A percentile compares a stretch with the other conserved stretches of the same genome.
Conservation (phyloP, 2,113 vertebrate species). For the Campylorhamphus procurvoides region DNA sequence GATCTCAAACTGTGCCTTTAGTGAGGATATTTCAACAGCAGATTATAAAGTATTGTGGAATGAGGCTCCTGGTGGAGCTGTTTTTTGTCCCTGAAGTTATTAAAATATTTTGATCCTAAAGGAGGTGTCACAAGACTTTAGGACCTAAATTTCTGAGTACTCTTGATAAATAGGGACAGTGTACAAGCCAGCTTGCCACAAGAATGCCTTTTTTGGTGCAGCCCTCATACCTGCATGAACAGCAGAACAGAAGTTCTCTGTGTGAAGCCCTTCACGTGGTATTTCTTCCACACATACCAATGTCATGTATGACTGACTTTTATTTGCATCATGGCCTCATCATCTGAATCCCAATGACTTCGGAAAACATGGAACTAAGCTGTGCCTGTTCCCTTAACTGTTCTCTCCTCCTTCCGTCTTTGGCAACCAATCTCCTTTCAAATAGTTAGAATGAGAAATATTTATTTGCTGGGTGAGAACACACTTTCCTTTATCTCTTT, state of each 20-base stretch:
- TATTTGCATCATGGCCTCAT: neutral
- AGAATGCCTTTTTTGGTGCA: neutral
- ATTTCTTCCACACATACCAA: neutral
- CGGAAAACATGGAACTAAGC: neutral
- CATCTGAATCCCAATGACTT: neutral
- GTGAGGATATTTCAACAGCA: neutral
- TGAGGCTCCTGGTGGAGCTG: neutral
- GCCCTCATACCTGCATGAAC: accelerated
- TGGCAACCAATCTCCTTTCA: neutral
- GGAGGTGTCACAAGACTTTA: neutral
- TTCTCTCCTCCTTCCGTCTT: neutral
- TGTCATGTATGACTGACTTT: accelerated
- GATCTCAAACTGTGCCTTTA: neutral
- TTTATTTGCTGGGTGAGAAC: neutral
- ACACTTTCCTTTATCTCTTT: neutral
- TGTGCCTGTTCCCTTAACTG: neutral
- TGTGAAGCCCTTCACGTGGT: accelerated
- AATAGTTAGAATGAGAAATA: neutral
- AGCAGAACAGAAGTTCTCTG: neutral
- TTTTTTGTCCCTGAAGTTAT: neutral
- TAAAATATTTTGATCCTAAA: neutral
- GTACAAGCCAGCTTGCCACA: neutral
- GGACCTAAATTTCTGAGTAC: neutral
- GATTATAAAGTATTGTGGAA: neutral
- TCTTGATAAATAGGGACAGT: neutral